Evolutionary conservation across 2,797 vertebrate species (phyloP), one percentile per base, ranked within the genome.

Genomic region (Nyctibius grandis): DNA sequence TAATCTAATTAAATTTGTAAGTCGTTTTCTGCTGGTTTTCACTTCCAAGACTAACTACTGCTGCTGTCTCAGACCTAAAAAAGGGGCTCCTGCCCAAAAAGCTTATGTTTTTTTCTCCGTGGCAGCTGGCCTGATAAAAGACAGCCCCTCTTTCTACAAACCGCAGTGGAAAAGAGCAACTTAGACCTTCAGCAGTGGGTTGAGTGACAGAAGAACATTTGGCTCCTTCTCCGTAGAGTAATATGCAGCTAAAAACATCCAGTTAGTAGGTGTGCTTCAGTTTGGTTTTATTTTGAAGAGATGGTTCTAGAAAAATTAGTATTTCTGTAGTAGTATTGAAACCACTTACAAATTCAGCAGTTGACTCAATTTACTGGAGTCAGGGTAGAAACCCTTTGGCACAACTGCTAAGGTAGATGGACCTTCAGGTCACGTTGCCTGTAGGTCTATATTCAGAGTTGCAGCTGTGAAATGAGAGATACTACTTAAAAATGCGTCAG

Each of bases 181-280:
- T 89, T 92, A 26, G 29, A 72, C 94, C 81, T 73, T 85, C 63
- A 92, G 72, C 47, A 61, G 67, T 76, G 63, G 51, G 59, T 51
- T 95, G 95, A 95, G 59, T 93, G 95, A 91, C 63, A 81, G 61
- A 45, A 28, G 91, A 96, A 89, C 59, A 95, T 96, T 96, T 95
- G 84, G 63, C 94, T 89, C 54, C 38, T 69, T 94, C 54, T 65
- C 44, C 1, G 0, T 59, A 53, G 64, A 80, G 60, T 85, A 92
- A 93, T 85, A 47, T 40, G 91, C 89, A 95, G 94, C 95, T 96
- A 95, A 95, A 96, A 96, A 72, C 95, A 95, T 92, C 64, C 64
- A 89, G 64, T 75, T 91, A 54, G 93, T 96, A 96, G 89, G 95
- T 96, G 94, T 97, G 72, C 64, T 74, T 93, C 64, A 67, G 28